phyloP scores from a whole-genome alignment of 2,888 invertebrate species.

The Coremacera marginata region DNA sequence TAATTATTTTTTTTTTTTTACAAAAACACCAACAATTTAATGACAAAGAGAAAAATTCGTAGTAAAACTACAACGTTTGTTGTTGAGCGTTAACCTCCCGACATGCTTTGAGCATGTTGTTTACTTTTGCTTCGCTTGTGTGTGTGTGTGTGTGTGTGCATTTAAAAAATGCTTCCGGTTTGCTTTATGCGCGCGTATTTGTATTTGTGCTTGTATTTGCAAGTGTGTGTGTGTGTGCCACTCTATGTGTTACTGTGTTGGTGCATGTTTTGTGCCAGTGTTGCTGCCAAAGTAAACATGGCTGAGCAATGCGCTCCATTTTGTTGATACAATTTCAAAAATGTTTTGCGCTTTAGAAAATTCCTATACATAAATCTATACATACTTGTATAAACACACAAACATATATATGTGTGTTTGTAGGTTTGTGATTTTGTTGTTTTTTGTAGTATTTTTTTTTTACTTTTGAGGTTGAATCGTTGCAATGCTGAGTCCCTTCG shows the following conservation, averaged over 20 bases:
- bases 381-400: constrained; percentile 28
- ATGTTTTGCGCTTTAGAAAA: constrained; percentile 34
- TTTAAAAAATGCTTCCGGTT: too few relatives aligned
- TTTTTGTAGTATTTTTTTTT: background rate
- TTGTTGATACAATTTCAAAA: constrained; percentile 29
- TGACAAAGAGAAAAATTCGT: background rate
- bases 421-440: background rate
- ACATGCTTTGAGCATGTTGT: background rate
- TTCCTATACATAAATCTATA: constrained; percentile 27
- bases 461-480: background rate
- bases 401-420: constrained; percentile 17
- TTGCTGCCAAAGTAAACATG: constrained; percentile 16
- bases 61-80: background rate
- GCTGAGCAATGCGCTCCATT: constrained; percentile 4
- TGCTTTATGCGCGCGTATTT: too few relatives aligned
- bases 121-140: background rate
- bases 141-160: background rate
- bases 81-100: background rate
- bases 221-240: background rate
- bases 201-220: background rate
- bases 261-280: constrained; percentile 11
- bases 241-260: background rate
- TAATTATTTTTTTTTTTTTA: background rate
- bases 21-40: background rate
- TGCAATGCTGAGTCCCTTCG: background rate